A percentile compares a stretch with the other conserved stretches of the same genome.
Evolutionary conservation across 2,888 invertebrate species (phyloP).

Genomic region (Archaeoteleia sp.): DNA sequence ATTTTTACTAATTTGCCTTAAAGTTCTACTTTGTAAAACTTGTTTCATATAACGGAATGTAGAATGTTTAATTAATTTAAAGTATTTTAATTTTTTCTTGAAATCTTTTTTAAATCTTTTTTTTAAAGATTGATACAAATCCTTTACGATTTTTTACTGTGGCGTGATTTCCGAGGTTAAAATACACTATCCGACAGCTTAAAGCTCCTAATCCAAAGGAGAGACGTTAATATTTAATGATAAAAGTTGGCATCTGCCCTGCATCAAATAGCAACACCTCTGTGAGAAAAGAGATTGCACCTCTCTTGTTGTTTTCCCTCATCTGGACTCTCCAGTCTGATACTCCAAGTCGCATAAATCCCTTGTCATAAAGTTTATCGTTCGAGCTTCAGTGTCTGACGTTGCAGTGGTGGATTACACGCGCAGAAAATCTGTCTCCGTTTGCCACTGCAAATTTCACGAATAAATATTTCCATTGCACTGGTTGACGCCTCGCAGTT

Average conservation of each 20-base stretch:
- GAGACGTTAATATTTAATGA: background rate
- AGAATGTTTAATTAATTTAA: too few relatives aligned
- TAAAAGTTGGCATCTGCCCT: background rate
- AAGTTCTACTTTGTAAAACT: too few relatives aligned
- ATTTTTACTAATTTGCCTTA: too few relatives aligned
- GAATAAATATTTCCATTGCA: conserved; percentile 56
- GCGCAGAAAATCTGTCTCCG: background rate
- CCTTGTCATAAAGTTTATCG: conserved; percentile 53
- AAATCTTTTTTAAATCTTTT: conserved; percentile 1
- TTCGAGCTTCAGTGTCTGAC: conserved; percentile 15
- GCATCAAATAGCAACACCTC: background rate
- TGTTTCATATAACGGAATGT: too few relatives aligned
- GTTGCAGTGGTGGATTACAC: background rate
- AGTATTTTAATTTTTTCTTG: too few relatives aligned
- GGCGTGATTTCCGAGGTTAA: background rate
- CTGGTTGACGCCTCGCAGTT: background rate
- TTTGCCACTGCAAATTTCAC: conserved; percentile 47
- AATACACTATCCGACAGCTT: too few relatives aligned
- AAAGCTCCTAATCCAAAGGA: background rate
- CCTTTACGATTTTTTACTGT: background rate
- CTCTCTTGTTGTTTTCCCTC: background rate
- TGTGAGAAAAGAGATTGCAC: conserved; percentile 1
- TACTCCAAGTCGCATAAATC: conserved; percentile 42
- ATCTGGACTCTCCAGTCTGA: background rate
- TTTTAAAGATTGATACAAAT: conserved; percentile 10